phyloP scores from a whole-genome alignment of 2,113 vertebrate species.

The Bufo bufo region DNA sequence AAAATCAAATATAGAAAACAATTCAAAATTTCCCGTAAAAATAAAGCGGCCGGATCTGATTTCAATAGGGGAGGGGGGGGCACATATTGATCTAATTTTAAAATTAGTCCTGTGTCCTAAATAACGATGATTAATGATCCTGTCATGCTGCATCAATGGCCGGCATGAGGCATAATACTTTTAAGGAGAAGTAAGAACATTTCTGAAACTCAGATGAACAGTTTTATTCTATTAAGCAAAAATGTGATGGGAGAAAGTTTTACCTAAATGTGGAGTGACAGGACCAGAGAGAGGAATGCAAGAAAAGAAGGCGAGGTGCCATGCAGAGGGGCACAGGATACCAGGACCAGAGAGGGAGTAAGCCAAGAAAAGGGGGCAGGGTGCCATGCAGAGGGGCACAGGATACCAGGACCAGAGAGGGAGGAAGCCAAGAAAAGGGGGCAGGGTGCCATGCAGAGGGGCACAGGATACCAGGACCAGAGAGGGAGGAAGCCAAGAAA shows the following conservation, averaged over 20 bases:
- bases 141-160: slow-evolving; percentile 74
- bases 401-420: not conserved
- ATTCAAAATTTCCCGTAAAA: slow-evolving; percentile 61
- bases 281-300: not conserved
- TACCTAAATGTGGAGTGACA: not conserved
- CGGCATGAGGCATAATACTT: slow-evolving; percentile 70
- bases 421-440: not conserved
- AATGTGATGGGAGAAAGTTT: not conserved
- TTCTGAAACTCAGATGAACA: slow-evolving; percentile 22
- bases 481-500: not conserved
- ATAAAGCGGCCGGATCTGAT: slow-evolving; percentile 46
- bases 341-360: no score
- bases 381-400: not conserved
- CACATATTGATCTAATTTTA: slow-evolving; percentile 70
- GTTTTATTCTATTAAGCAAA: slow-evolving; percentile 7
- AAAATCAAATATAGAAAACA: slow-evolving; percentile 48
- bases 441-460: not conserved
- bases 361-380: not conserved
- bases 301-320: not conserved
- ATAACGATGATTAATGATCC: slow-evolving; percentile 78
- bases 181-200: slow-evolving; percentile 34
- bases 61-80: slow-evolving; percentile 41
- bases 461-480: not conserved
- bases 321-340: not conserved
- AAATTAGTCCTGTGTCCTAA: slow-evolving; percentile 70